phyloP scores from a whole-genome alignment of 1,140 invertebrate genomes.

The Archegozetes longisetosus region DNA sequence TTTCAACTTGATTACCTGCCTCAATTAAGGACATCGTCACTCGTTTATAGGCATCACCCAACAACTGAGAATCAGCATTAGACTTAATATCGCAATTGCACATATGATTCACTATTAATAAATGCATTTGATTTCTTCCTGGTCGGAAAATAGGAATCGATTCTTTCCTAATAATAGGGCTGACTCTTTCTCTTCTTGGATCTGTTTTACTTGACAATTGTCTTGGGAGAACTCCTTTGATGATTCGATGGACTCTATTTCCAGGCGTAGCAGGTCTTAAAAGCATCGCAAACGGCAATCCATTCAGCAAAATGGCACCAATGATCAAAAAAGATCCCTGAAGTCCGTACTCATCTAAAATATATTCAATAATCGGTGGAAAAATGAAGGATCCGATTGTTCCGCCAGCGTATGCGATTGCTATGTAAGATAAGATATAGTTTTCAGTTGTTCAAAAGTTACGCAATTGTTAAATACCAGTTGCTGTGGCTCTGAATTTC shows the following conservation, averaged over 20 bases:
- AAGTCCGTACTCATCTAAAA: slow-evolving; percentile 18
- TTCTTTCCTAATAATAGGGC: too few species aligned
- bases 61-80: too few species aligned
- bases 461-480: slow-evolving; percentile 22
- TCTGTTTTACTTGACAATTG: background rate
- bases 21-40: too few species aligned
- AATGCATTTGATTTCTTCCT: too few species aligned
- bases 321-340: slow-evolving; percentile 43
- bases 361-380: slow-evolving; percentile 25
- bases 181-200: too few species aligned
- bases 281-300: slow-evolving; percentile 56
- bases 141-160: too few species aligned
- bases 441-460: background rate
- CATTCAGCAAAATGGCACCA: slow-evolving; percentile 61
- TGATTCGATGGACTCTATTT: background rate
- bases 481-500: slow-evolving; percentile 25
- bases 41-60: too few species aligned
- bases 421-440: background rate
- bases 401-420: slow-evolving; percentile 27
- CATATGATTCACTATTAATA: too few species aligned
- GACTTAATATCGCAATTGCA: too few species aligned
- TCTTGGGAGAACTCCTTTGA: background rate
- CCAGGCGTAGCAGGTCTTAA: slow-evolving; percentile 40
- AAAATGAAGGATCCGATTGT: slow-evolving; percentile 28
- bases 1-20: too few species aligned